Conservation (phyloP, 2,888 invertebrate species). For the Caenorhabditis drosophilae region DNA sequence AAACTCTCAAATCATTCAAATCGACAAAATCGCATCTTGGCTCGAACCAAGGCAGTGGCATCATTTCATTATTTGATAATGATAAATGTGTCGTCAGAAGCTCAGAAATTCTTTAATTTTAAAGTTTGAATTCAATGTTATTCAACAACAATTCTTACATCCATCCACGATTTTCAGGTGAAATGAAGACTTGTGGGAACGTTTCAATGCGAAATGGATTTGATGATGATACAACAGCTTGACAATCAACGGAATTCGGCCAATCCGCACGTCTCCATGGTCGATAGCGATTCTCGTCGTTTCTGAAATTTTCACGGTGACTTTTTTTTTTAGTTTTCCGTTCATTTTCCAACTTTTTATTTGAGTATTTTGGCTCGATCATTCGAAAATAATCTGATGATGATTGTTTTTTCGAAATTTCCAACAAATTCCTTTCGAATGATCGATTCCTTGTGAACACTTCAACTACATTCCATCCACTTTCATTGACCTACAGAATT, state of each 20-base stretch:
- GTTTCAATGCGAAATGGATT: constrained; percentile 55
- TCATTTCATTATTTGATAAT: constrained; percentile 75
- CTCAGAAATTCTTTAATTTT: constrained; percentile 69
- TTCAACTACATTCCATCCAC: constrained; percentile 39
- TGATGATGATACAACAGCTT: constrained; percentile 43
- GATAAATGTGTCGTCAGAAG: constrained; percentile 77
- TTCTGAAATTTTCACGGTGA: constrained; percentile 6
- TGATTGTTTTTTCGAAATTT: constrained; percentile 16
- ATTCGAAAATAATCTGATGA: constrained; percentile 21
- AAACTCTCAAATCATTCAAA: constrained; percentile 12
- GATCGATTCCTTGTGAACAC: constrained; percentile 38
- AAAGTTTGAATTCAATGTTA: constrained; percentile 2
- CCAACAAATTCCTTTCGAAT: constrained; percentile 38
- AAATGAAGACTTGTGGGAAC: constrained; percentile 76
- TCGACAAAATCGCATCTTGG: constrained; percentile 74
- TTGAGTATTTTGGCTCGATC: constrained; percentile 20
- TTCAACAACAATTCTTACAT: constrained; percentile 36
- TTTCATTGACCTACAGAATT: constrained; percentile 45
- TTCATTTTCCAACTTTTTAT: too few relatives aligned
- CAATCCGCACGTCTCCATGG: constrained; percentile 53
- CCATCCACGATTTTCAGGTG: constrained; percentile 81
- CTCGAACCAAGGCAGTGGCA: constrained; percentile 81
- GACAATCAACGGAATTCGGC: constrained; percentile 51
- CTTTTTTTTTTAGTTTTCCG: too few relatives aligned
- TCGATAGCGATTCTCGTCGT: constrained; percentile 22